Evolutionary conservation across 2,797 vertebrate species (phyloP).

Genomic region (Sparidentex hasta): DNA sequence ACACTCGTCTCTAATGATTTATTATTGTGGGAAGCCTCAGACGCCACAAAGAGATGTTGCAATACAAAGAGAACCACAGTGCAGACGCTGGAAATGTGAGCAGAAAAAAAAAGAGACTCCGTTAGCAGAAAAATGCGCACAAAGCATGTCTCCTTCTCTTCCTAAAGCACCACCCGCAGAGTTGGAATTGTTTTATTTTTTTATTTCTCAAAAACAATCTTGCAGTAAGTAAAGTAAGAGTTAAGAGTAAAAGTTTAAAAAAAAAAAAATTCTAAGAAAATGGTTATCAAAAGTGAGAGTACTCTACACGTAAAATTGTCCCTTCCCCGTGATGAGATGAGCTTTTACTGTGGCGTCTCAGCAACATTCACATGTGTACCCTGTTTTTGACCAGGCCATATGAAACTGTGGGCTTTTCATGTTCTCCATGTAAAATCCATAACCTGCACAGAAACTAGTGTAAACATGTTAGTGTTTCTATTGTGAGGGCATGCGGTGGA

Average conservation of each 20-base stretch:
- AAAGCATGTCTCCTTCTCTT: constrained; percentile 31
- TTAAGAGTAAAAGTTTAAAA: constrained; percentile 1
- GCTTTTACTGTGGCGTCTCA: neutral
- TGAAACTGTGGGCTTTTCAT: neutral
- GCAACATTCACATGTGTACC: neutral
- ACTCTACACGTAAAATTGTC: neutral
- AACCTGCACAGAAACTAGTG: neutral
- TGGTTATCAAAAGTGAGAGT: constrained; percentile 9
- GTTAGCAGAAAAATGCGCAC: constrained; percentile 58
- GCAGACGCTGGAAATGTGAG: constrained; percentile 74
- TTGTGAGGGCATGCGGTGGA: neutral
- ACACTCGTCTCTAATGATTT: constrained; percentile 67
- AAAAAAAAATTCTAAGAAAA: constrained; percentile 40
- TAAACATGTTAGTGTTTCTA: neutral
- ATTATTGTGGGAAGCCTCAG: constrained; percentile 79
- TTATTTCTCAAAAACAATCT: no score
- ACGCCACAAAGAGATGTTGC: constrained; percentile 84
- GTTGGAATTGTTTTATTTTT: neutral
- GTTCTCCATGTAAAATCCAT: neutral
- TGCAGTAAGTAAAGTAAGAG: no score
- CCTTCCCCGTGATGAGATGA: neutral
- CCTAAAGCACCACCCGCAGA: neutral
- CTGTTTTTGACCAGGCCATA: neutral
- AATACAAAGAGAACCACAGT: constrained; percentile 72
- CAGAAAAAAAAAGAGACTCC: constrained; percentile 57